A percentile compares a stretch with the other conserved stretches of the same genome.
These are phyloP conservation scores for Lypha dubia DNA, from an alignment of 2,888 invertebrate genomes.

Conservation along the genomic window DNA sequence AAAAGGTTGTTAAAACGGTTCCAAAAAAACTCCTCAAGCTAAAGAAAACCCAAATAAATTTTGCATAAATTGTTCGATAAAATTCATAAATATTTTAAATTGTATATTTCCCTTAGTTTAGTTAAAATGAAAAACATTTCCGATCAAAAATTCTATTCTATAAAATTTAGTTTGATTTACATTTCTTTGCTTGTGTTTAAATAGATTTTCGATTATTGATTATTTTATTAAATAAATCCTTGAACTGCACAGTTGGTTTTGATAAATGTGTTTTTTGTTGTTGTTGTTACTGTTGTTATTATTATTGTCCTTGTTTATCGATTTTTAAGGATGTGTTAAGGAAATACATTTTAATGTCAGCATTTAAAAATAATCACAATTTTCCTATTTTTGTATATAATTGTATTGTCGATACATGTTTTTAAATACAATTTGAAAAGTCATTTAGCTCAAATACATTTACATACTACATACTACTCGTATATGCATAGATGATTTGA, in stretches of 20 bases:
- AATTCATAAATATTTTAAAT: no score
- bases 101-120: no score
- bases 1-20: no score
- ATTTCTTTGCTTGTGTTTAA: background rate
- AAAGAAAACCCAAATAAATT: no score
- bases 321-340: background rate
- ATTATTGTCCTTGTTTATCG: background rate
- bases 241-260: constrained; percentile 31
- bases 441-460: background rate
- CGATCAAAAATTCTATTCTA: background rate
- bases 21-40: no score
- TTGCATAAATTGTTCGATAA: no score
- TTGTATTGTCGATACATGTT: background rate
- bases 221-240: constrained; percentile 50
- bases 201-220: constrained; percentile 54
- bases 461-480: no score
- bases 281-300: no score
- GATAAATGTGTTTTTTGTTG: background rate
- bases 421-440: background rate
- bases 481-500: no score
- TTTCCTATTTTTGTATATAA: constrained; percentile 3
- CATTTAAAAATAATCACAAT: constrained; percentile 36
- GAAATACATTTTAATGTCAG: constrained; percentile 4
- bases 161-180: constrained; percentile 14
- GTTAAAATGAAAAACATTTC: no score